phyloP scores from a whole-genome alignment of 1,140 invertebrate species.

The Monomorium pharaonis region DNA sequence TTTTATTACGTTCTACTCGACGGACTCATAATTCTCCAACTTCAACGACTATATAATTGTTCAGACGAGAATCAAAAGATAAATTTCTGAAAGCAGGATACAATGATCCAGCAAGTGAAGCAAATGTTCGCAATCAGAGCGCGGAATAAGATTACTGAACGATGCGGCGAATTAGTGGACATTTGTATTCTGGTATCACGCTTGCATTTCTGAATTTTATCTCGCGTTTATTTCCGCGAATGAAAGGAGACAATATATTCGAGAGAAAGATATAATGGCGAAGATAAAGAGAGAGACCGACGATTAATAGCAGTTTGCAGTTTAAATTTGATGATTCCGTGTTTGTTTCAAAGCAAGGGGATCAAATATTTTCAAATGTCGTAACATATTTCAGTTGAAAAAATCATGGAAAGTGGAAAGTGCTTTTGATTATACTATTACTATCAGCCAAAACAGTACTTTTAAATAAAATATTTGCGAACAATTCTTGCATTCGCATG shows the following conservation, averaged over 20 bases:
- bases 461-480: constrained; percentile 32
- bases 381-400: constrained; percentile 42
- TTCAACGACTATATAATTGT: neutral
- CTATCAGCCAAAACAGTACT: constrained; percentile 19
- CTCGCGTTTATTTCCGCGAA: constrained; percentile 4
- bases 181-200: constrained; percentile 30
- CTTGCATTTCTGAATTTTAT: constrained; percentile 29
- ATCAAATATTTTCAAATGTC: constrained; percentile 23
- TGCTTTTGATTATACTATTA: constrained; percentile 53
- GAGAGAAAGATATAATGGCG: neutral
- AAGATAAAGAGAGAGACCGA: neutral
- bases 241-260: neutral
- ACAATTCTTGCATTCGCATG: neutral
- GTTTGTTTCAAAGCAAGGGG: constrained; percentile 33
- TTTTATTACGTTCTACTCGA: neutral
- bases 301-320: constrained; percentile 11
- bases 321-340: constrained; percentile 48
- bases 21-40: constrained; percentile 14
- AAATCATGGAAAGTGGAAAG: constrained; percentile 26
- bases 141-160: constrained; percentile 28
- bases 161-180: constrained; percentile 27
- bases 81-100: constrained; percentile 24
- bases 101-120: constrained; percentile 20
- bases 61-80: neutral
- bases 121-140: constrained; percentile 42